phyloP scores from a whole-genome alignment of 2,888 invertebrate species.

The Lasioglossum vierecki region DNA sequence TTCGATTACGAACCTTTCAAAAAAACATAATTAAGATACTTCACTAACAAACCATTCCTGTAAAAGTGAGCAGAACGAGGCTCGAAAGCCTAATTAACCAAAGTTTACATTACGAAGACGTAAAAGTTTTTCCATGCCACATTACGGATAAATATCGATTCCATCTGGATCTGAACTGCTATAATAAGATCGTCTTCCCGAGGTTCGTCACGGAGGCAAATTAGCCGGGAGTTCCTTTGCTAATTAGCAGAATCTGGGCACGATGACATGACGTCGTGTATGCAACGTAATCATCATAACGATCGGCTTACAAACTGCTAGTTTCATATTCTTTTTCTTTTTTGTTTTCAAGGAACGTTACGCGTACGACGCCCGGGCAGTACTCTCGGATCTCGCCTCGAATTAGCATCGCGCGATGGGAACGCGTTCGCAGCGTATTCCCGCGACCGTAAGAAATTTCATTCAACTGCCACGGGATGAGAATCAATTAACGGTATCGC shows the following conservation, averaged over 20 bases:
- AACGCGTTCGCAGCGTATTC: conserved; percentile 53
- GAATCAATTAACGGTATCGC: conserved; percentile 59
- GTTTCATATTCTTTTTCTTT: not conserved
- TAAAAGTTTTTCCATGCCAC: too few relatives aligned
- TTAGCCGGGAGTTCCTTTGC: not conserved
- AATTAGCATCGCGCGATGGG: conserved; percentile 46
- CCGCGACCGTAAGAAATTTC: conserved; percentile 53
- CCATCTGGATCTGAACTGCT: not conserved
- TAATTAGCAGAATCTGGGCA: not conserved
- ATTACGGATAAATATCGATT: not conserved
- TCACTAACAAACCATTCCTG: too few relatives aligned
- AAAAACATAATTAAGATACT: too few relatives aligned
- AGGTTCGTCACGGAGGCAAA: not conserved
- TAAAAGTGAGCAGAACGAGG: too few relatives aligned
- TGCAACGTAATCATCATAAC: not conserved
- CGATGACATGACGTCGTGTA: not conserved
- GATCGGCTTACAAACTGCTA: not conserved
- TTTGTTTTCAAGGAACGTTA: not conserved
- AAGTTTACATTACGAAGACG: too few relatives aligned
- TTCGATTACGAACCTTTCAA: too few relatives aligned
- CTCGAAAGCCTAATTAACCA: too few relatives aligned
- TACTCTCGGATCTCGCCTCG: conserved; percentile 5
- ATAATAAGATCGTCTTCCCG: not conserved
- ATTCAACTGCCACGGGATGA: conserved; percentile 49
- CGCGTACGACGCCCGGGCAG: not conserved